A percentile compares a stretch with the other conserved stretches of the same genome.
Evolutionary conservation across 2,888 invertebrate species (phyloP).

Genomic region (Sinelater perroti): DNA sequence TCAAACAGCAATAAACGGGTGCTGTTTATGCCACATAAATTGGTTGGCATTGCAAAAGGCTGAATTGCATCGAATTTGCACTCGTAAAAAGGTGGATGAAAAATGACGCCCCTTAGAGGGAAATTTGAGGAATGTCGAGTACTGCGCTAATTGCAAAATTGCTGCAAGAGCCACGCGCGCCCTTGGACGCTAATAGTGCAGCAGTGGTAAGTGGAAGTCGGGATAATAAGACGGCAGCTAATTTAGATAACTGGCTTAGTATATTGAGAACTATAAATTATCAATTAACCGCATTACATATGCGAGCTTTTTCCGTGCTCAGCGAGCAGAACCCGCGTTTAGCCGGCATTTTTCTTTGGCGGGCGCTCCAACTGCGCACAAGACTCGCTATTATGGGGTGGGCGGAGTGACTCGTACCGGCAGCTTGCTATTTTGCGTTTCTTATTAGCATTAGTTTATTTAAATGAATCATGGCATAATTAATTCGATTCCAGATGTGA

Average conservation of each 20-base stretch:
- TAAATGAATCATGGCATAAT: conserved; percentile 21
- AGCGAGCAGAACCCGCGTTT: conserved; percentile 5
- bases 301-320: conserved; percentile 1
- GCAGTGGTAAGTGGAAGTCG: conserved; percentile 1
- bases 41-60: no score
- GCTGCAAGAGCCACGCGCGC: no score
- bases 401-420: conserved; percentile 10
- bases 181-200: no score
- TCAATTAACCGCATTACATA: conserved; percentile 11
- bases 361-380: no score
- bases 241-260: conserved; percentile 17
- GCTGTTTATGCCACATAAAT: no score
- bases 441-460: conserved; percentile 22
- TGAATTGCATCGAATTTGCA: no score
- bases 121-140: no score
- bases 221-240: conserved; percentile 14
- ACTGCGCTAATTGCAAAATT: no score
- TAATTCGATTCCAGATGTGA: conserved; percentile 14
- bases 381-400: conserved; percentile 6
- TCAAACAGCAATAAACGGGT: no score
- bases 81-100: no score
- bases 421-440: conserved; percentile 1
- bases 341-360: no score
- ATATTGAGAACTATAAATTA: conserved; percentile 16
- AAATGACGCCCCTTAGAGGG: no score